Conservation (phyloP, 2,888 invertebrate genomes). For the Tigriopus californicus region DNA sequence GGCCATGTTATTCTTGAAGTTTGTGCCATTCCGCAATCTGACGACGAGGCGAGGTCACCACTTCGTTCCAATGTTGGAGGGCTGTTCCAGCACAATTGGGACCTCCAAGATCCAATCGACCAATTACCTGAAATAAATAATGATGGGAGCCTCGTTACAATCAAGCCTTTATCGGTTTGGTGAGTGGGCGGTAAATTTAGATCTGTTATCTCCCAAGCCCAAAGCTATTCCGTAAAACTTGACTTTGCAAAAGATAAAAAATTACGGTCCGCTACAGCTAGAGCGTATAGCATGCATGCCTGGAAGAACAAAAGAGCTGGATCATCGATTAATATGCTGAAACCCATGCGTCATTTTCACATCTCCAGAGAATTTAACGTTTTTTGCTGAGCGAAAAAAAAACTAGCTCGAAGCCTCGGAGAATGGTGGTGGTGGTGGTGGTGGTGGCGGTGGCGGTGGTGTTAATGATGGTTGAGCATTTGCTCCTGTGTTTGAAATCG, state of each 20-base stretch:
- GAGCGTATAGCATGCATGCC: too few species aligned
- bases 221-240: neutral
- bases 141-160: neutral
- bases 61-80: constrained; percentile 90
- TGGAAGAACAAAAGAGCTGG: too few species aligned
- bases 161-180: neutral
- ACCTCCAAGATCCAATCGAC: constrained; percentile 77
- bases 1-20: constrained; percentile 49
- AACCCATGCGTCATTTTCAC: too few species aligned
- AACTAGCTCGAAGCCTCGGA: too few species aligned
- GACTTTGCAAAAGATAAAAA: neutral
- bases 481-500: too few species aligned
- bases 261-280: too few species aligned
- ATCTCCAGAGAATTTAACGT: too few species aligned
- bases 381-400: too few species aligned
- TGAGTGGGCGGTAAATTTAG: neutral
- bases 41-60: constrained; percentile 83
- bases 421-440: too few species aligned
- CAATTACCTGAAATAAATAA: constrained; percentile 53
- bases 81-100: constrained; percentile 36
- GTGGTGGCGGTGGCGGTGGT: too few species aligned
- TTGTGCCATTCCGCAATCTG: constrained; percentile 99
- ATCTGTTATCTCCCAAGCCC: neutral
- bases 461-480: too few species aligned
- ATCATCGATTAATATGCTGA: too few species aligned